Base-by-base conservation (phyloP, 2,797 vertebrate species). In the Lycodopsis pacificus region DNA sequence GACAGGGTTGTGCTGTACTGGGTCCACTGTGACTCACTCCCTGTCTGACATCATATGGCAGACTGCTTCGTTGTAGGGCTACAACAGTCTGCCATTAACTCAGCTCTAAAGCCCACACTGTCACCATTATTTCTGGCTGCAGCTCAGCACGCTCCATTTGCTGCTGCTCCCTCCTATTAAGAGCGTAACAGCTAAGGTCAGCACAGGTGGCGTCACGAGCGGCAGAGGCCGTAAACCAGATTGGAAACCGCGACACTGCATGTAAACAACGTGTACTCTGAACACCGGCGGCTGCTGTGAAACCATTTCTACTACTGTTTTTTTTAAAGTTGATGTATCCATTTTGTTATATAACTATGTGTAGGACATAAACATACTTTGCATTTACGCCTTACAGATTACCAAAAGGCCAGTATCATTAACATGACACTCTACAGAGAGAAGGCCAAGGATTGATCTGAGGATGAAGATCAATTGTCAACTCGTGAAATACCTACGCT, bases 1-100 rank as follows among this genome's bases (percentile, higher is more conserved):
- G 75, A 66, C 40, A 13, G 48, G 54, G 80, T 79, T 88, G 66
- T 82, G 82, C 38, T 82, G 83, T 58, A 49, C 73, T 66, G 67
- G 71, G 27, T 82, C 67, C 68, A 34, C 69, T 17, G 64, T 92
- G 90, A 92, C 80, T 92, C 89, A 89, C 57, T 71, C 81, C 54
- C 83, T 83, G 70, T 74, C 84, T 90, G 88, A 91, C 87, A 88
- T 91, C 85, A 88, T 83, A 84, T 71, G 83, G 78, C 86, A 73
- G 80, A 77, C 70, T 68, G 82, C 78, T 84, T 81, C 58, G 59
- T 73, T 82, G 76, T 62, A 73, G 74, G 64, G 75, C 75, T 70
- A 77, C 71, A 74, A 75, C 71, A 80, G 80, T 87, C 78, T 82
- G 83, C 73, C 78, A 71, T 84, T 71, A 84, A 72, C 79, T 79